Conservation (phyloP, 2,113 vertebrate genomes). For the Baryphthengus martii region DNA sequence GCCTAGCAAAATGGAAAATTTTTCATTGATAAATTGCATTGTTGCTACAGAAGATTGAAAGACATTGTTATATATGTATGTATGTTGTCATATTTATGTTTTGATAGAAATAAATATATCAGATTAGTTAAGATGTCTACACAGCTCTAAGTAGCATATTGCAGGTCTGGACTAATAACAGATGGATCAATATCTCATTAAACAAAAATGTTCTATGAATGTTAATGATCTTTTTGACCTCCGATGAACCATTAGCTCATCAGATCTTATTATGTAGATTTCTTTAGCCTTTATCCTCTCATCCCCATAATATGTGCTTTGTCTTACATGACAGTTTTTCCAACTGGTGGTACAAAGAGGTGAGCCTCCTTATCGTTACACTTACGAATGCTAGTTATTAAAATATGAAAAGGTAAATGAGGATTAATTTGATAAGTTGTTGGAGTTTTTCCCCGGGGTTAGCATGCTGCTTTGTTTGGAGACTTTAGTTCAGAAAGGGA, state of each 20-base stretch:
- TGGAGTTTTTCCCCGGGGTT: not conserved
- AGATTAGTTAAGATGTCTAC: not conserved
- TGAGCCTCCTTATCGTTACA: not conserved
- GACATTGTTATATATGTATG: not conserved
- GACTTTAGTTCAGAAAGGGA: not conserved
- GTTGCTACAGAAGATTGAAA: not conserved
- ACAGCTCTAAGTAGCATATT: not conserved
- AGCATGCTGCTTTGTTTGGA: not conserved
- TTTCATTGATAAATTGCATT: not conserved
- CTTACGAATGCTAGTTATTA: not conserved
- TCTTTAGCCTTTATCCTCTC: not conserved
- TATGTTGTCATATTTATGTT: not conserved
- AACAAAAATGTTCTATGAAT: not conserved
- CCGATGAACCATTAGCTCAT: not conserved
- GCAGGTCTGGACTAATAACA: not conserved
- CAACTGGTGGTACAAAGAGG: accelerated
- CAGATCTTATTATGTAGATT: not conserved
- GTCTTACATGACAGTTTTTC: not conserved
- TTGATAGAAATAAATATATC: not conserved
- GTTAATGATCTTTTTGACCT: not conserved
- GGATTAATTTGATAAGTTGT: not conserved
- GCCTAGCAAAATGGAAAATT: not conserved
- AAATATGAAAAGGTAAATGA: not conserved
- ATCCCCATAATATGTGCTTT: not conserved
- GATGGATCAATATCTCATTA: not conserved